Conservation (phyloP, 1,140 invertebrate species). For the Harlomillsia oculata region DNA sequence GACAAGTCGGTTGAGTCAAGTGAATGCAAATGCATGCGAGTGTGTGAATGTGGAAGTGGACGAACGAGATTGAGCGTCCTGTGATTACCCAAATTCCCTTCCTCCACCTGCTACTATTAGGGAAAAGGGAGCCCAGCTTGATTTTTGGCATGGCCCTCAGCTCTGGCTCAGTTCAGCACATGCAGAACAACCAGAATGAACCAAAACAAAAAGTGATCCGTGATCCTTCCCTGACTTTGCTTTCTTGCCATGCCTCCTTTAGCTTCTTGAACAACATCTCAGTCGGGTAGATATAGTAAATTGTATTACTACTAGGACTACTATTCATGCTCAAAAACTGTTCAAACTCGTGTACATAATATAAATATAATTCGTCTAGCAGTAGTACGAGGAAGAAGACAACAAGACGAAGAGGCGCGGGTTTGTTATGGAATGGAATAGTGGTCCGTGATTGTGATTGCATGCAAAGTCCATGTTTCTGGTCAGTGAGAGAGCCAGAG, state of each 20-base stretch:
- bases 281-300: neutral
- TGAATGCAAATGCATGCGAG: too few relatives aligned
- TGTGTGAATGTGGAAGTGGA: too few relatives aligned
- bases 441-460: too few relatives aligned
- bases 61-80: conserved; percentile 4
- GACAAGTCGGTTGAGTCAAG: too few relatives aligned
- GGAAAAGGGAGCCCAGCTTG: neutral
- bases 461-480: too few relatives aligned
- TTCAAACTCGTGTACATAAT: neutral
- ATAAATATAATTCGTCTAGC: neutral
- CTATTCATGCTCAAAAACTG: neutral
- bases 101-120: conserved; percentile 7
- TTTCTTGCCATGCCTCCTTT: too few relatives aligned
- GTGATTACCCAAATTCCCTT: conserved; percentile 13
- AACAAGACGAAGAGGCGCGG: too few relatives aligned
- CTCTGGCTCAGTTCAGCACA: conserved; percentile 17
- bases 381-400: too few relatives aligned
- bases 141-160: neutral
- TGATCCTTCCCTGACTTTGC: too few relatives aligned
- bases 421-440: too few relatives aligned
- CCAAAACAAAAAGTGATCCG: too few relatives aligned
- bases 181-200: conserved; percentile 19
- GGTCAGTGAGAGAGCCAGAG: too few relatives aligned
- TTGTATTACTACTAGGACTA: neutral
- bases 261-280: neutral